These are phyloP conservation scores for Lordiphosa fenestrarum DNA, from an alignment of 2,888 invertebrate genomes.

Conservation along the genomic window DNA sequence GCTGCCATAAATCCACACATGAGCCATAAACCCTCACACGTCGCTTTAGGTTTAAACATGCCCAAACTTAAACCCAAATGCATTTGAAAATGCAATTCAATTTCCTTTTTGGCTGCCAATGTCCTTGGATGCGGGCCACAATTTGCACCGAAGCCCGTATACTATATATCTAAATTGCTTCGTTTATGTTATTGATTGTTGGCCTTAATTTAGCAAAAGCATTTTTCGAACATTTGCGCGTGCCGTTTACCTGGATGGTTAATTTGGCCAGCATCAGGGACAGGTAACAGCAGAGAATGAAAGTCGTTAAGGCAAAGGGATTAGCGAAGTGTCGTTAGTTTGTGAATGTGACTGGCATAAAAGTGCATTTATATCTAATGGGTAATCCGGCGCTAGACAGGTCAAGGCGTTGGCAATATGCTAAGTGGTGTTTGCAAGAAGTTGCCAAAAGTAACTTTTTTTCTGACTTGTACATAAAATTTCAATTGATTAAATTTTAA, in stretches of 20 bases:
- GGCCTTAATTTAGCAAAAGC: constrained; percentile 45
- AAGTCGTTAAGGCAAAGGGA: constrained; percentile 15
- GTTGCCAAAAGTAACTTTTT: no score
- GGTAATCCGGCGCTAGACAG: background rate
- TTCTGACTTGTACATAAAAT: no score
- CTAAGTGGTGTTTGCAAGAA: no score
- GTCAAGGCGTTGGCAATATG: no score
- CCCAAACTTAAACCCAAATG: constrained; percentile 33
- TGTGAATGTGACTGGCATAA: constrained; percentile 1
- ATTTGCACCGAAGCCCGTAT: constrained; percentile 13
- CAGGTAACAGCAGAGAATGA: constrained; percentile 2
- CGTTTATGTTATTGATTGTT: constrained; percentile 45
- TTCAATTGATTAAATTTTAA: no score
- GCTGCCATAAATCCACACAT: constrained; percentile 33
- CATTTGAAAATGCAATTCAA: constrained; percentile 66
- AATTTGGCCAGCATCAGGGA: constrained; percentile 29
- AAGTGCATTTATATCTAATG: background rate
- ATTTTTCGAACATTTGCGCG: constrained; percentile 21
- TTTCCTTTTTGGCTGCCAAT: constrained; percentile 34
- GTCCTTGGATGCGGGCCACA: constrained; percentile 16
- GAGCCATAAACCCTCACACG: constrained; percentile 18
- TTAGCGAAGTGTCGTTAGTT: constrained; percentile 14
- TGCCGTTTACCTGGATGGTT: constrained; percentile 38
- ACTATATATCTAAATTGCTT: constrained; percentile 13
- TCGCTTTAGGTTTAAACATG: constrained; percentile 24